These are phyloP conservation scores for Euzetes globulus DNA, from an alignment of 2,888 invertebrate species.

Conservation along the genomic window DNA sequence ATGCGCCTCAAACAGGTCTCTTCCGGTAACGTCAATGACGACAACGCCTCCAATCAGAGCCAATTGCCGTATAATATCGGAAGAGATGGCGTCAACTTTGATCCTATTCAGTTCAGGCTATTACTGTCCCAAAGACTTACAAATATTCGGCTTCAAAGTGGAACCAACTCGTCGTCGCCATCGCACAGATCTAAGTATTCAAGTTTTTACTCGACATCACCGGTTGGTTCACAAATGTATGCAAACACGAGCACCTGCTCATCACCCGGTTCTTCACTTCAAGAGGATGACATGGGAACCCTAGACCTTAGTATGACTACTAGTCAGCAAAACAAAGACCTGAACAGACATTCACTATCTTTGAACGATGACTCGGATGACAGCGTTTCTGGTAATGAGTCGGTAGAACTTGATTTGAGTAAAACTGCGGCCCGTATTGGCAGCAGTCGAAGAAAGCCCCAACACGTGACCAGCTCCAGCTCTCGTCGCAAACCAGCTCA, in stretches of 20 bases:
- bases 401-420: conserved; percentile 33
- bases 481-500: conserved; percentile 83
- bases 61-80: conserved; percentile 38
- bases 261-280: conserved; percentile 39
- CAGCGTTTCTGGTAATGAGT: conserved; percentile 39
- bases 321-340: conserved; percentile 40
- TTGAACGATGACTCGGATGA: conserved; percentile 58
- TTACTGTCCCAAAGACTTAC: conserved; percentile 78
- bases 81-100: conserved; percentile 54
- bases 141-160: conserved; percentile 58
- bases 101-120: conserved; percentile 82
- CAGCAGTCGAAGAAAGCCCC: conserved; percentile 35
- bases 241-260: conserved; percentile 41
- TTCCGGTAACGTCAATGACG: conserved; percentile 5
- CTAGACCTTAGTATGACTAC: conserved; percentile 63
- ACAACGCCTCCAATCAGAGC: conserved; percentile 49
- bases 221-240: conserved; percentile 32
- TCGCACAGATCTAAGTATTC: conserved; percentile 34
- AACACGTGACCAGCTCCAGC: conserved; percentile 38
- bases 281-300: conserved; percentile 42
- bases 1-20: conserved; percentile 80
- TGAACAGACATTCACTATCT: conserved; percentile 49
- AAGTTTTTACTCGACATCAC: conserved; percentile 26
- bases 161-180: conserved; percentile 24
- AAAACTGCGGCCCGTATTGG: conserved; percentile 25